Percentiles rank a stretch among this genome's conserved stretches.
phyloP scores from a whole-genome alignment of 2,797 vertebrate genomes.

The Chiloscyllium punctatum region DNA sequence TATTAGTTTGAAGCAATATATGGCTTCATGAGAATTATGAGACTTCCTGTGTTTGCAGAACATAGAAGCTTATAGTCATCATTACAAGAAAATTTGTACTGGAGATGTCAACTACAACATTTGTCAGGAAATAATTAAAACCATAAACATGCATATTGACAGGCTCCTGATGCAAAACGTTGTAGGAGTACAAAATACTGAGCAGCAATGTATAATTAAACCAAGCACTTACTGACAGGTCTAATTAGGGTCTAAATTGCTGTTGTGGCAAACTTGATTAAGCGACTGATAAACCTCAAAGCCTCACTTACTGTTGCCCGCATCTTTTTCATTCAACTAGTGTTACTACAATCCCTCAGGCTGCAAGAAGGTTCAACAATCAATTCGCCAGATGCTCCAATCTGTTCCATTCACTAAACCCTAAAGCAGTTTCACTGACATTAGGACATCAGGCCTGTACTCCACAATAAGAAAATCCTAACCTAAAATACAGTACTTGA shows the following conservation, averaged over 20 bases:
- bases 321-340: conserved; percentile 80
- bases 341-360: conserved; percentile 58
- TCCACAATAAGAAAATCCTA: conserved; percentile 46
- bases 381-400: conserved; percentile 51
- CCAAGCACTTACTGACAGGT: conserved; percentile 13
- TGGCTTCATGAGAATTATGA: background rate
- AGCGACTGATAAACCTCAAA: conserved; percentile 49
- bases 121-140: conserved; percentile 16
- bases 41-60: background rate
- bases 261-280: conserved; percentile 45
- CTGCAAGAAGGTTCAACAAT: conserved; percentile 52
- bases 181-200: background rate
- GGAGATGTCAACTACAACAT: background rate
- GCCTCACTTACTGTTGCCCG: conserved; percentile 82
- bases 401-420: conserved; percentile 54
- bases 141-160: background rate
- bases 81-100: background rate
- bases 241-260: conserved; percentile 46
- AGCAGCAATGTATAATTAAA: background rate
- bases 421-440: conserved; percentile 49
- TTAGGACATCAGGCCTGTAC: conserved; percentile 45
- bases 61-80: background rate
- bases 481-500: conserved; percentile 42
- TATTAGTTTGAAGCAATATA: background rate
- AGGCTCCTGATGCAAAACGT: background rate